phyloP scores from a whole-genome alignment of 2,113 vertebrate species.

The Cebidichthys violaceus region DNA sequence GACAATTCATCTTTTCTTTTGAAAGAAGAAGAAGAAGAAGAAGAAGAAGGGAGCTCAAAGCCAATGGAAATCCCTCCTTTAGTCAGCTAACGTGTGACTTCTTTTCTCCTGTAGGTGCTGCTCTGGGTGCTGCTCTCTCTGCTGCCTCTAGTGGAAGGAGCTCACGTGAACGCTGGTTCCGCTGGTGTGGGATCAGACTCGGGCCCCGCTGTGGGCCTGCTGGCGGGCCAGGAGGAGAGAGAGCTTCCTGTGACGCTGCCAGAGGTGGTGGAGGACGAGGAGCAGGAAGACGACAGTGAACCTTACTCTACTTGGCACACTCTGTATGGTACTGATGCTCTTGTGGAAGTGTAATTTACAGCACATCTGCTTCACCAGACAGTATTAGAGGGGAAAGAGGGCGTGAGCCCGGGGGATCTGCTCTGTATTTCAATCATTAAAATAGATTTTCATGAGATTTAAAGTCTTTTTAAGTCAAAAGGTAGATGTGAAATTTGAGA shows the following conservation, averaged over 20 bases:
- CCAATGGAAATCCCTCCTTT: not conserved
- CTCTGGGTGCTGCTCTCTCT: conserved; percentile 82
- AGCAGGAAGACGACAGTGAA: conserved; percentile 72
- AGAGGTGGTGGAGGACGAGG: conserved; percentile 74
- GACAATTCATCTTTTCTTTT: not conserved
- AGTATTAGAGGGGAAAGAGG: conserved; percentile 16
- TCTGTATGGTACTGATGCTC: conserved; percentile 76
- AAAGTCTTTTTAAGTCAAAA: conserved; percentile 2
- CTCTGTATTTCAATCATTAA: conserved; percentile 30
- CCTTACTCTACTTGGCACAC: conserved; percentile 78
- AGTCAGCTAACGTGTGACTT: conserved; percentile 7
- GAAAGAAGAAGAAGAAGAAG: not conserved
- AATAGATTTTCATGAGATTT: conserved; percentile 14
- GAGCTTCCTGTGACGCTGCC: conserved; percentile 74
- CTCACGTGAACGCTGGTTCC: conserved; percentile 54
- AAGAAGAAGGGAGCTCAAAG: not conserved
- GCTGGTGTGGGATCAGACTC: conserved; percentile 64
- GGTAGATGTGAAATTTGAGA: not conserved
- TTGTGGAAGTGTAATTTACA: conserved; percentile 29
- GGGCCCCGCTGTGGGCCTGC: conserved; percentile 56
- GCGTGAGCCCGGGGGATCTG: conserved; percentile 3
- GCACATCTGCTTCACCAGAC: conserved; percentile 16
- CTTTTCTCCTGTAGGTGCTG: conserved; percentile 73
- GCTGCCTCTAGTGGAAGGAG: conserved; percentile 81
- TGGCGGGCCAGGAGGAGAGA: conserved; percentile 68